These are phyloP conservation scores for Podabrus alpinus DNA, from an alignment of 2,888 invertebrate genomes.

Conservation along the genomic window DNA sequence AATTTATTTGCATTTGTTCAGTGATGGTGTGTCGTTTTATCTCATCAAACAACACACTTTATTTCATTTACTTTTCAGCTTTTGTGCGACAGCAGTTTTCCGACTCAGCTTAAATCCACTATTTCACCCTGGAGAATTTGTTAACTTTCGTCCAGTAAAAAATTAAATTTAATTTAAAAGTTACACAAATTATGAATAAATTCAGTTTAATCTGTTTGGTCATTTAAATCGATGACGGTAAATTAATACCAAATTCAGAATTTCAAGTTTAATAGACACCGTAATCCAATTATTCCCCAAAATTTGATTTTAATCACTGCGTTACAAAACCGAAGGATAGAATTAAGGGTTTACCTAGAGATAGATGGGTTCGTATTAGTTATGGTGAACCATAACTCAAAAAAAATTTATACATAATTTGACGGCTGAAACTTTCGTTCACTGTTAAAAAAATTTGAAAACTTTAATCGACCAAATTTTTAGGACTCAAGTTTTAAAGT, in stretches of 20 bases:
- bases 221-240: not conserved
- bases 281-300: not conserved
- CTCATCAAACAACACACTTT: constrained; percentile 8
- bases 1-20: constrained; percentile 10
- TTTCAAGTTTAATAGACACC: not conserved
- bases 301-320: not conserved
- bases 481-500: not conserved
- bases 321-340: not conserved
- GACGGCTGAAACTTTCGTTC: not conserved
- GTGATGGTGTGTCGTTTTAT: constrained; percentile 5
- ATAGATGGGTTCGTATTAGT: not conserved
- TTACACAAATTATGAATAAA: not conserved
- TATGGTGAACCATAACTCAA: not conserved
- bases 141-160: not conserved
- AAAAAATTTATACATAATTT: not conserved
- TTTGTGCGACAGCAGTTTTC: not conserved
- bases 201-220: not conserved
- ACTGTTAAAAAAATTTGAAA: not conserved
- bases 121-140: not conserved
- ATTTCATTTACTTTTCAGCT: constrained; percentile 10
- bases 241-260: not conserved
- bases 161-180: not conserved
- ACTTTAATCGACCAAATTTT: not conserved
- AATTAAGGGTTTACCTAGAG: not conserved
- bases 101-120: not conserved